Conservation (phyloP, 2,113 vertebrate genomes). For the Cromileptes altivelis region DNA sequence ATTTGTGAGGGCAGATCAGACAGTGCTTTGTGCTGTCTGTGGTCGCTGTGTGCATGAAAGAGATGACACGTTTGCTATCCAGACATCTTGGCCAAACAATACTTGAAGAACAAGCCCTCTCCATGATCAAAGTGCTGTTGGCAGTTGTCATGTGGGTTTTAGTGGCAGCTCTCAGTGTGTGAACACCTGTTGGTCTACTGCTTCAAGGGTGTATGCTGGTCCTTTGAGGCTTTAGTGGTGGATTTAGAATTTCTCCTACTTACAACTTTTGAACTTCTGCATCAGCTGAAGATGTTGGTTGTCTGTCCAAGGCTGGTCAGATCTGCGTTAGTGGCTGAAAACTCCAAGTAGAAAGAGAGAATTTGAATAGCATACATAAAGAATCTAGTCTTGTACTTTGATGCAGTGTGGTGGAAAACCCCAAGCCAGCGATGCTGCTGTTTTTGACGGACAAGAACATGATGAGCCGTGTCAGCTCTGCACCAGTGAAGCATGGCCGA, state of each 20-base stretch:
- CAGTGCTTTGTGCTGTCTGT: neutral
- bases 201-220: constrained; percentile 31
- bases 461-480: constrained; percentile 58
- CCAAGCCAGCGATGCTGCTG: constrained; percentile 29
- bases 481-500: constrained; percentile 41
- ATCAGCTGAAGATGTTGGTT: neutral
- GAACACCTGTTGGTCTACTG: constrained; percentile 50
- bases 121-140: constrained; percentile 17
- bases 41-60: neutral
- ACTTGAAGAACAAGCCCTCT: constrained; percentile 8
- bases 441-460: constrained; percentile 60
- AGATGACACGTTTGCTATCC: neutral
- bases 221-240: neutral
- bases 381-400: neutral
- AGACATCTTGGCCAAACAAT: constrained; percentile 4
- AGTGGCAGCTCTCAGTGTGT: constrained; percentile 5
- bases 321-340: neutral
- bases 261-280: constrained; percentile 14
- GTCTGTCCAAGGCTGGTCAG: neutral
- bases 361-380: constrained; percentile 11
- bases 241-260: constrained; percentile 24
- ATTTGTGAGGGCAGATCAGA: neutral
- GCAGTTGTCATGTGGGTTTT: constrained; percentile 32
- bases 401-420: constrained; percentile 38
- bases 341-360: neutral